phyloP scores from a whole-genome alignment of 2,888 invertebrate species.

The Lasioglossum zephyrum region DNA sequence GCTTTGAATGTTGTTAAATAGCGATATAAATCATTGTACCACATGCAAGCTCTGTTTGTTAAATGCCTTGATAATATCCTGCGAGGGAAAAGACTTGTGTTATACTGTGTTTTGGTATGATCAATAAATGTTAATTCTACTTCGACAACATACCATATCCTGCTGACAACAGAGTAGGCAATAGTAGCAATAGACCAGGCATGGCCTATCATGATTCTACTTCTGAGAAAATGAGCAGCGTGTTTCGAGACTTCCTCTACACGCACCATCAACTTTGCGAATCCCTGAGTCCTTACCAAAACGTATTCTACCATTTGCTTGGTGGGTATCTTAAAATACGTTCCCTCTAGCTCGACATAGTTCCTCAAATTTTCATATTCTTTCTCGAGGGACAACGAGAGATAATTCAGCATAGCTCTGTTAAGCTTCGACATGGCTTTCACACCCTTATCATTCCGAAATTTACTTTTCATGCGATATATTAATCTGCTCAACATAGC shows the following conservation, averaged over 20 bases:
- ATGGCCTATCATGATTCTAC: conserved; percentile 86
- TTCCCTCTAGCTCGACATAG: conserved; percentile 71
- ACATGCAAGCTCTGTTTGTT: conserved; percentile 85
- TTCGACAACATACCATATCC: conserved; percentile 84
- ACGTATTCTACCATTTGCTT: conserved; percentile 87
- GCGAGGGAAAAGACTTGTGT: conserved; percentile 16
- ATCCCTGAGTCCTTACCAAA: conserved; percentile 86
- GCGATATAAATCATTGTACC: conserved; percentile 85
- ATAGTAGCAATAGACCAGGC: conserved; percentile 86
- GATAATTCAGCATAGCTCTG: conserved; percentile 85
- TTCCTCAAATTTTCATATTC: conserved; percentile 79
- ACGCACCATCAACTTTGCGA: conserved; percentile 86
- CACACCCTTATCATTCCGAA: conserved; percentile 86
- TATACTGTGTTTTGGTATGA: background rate
- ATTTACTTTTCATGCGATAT: conserved; percentile 87
- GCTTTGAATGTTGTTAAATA: conserved; percentile 83
- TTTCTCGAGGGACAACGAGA: conserved; percentile 84
- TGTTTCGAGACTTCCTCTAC: conserved; percentile 85
- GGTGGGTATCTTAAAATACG: conserved; percentile 85
- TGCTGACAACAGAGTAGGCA: conserved; percentile 86
- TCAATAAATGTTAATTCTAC: background rate
- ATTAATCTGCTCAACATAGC: conserved; percentile 86
- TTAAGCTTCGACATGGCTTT: conserved; percentile 86
- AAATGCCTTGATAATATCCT: conserved; percentile 85
- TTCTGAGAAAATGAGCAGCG: conserved; percentile 85